Evolutionary conservation across 1,140 invertebrate genomes (phyloP).

Genomic region (Dermatophagoides farinae): DNA sequence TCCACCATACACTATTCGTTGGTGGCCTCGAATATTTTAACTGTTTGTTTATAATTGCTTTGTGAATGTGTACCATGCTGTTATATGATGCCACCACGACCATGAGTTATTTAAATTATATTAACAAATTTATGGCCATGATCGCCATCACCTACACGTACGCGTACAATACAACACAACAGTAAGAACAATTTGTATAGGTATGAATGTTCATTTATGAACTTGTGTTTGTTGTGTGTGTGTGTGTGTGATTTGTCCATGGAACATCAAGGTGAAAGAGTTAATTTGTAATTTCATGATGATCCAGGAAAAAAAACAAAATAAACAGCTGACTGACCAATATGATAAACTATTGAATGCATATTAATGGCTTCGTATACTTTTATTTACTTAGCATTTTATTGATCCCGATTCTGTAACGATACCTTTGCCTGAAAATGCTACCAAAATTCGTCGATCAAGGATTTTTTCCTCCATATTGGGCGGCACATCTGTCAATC

Average conservation of each 20-base stretch:
- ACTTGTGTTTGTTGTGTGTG: no score
- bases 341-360: neutral
- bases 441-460: slow-evolving; percentile 10
- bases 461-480: slow-evolving; percentile 11
- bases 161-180: no score
- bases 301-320: neutral
- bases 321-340: neutral
- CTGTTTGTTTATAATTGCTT: no score
- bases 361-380: neutral
- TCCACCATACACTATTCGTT: no score
- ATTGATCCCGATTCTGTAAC: slow-evolving; percentile 13
- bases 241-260: neutral
- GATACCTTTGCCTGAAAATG: slow-evolving; percentile 13
- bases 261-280: neutral
- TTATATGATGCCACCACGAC: no score
- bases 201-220: no score
- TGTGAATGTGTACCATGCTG: no score
- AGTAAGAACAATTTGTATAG: no score
- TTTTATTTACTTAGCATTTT: slow-evolving; percentile 6
- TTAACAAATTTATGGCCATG: no score
- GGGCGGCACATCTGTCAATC: neutral
- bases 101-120: no score
- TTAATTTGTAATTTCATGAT: neutral
- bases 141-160: no score
- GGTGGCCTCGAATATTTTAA: no score